These are phyloP conservation scores for Bombylius major DNA, from an alignment of 2,888 invertebrate species.

Conservation along the genomic window DNA sequence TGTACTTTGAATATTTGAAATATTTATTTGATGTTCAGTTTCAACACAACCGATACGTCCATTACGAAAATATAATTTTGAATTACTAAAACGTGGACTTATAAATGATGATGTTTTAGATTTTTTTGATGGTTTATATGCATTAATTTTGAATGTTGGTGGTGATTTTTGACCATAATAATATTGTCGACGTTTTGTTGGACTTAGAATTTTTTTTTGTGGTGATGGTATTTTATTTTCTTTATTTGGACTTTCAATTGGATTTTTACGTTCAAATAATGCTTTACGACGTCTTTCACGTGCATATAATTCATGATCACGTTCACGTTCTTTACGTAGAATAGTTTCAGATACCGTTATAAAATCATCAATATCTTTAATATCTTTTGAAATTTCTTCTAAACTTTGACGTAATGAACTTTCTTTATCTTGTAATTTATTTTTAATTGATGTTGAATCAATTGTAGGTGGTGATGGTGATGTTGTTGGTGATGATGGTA, in stretches of 20 bases:
- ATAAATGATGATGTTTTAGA: neutral
- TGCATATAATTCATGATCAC: conserved; percentile 23
- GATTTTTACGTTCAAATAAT: conserved; percentile 11
- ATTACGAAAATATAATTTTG: conserved; percentile 33
- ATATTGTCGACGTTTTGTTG: conserved; percentile 10
- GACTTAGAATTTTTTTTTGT: conserved; percentile 13
- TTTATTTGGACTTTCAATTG: conserved; percentile 20
- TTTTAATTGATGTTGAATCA: conserved; percentile 16
- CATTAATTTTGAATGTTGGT: conserved; percentile 32
- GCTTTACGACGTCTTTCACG: conserved; percentile 16
- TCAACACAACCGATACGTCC: conserved; percentile 36
- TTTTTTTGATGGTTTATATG: conserved; percentile 23
- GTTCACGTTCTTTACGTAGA: conserved; percentile 28
- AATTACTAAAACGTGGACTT: conserved; percentile 31
- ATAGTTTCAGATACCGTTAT: conserved; percentile 33
- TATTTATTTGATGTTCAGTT: conserved; percentile 23
- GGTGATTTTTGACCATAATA: conserved; percentile 18
- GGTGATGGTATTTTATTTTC: conserved; percentile 32
- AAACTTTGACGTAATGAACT: conserved; percentile 33
- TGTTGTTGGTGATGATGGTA: too few species aligned
- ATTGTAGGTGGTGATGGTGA: neutral
- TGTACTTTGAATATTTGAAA: conserved; percentile 33
- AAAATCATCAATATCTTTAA: conserved; percentile 35
- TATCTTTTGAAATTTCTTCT: conserved; percentile 36
- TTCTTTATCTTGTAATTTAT: conserved; percentile 16